phyloP scores from a whole-genome alignment of 2,797 vertebrate species.

The Phrynocephalus guinanensis region DNA sequence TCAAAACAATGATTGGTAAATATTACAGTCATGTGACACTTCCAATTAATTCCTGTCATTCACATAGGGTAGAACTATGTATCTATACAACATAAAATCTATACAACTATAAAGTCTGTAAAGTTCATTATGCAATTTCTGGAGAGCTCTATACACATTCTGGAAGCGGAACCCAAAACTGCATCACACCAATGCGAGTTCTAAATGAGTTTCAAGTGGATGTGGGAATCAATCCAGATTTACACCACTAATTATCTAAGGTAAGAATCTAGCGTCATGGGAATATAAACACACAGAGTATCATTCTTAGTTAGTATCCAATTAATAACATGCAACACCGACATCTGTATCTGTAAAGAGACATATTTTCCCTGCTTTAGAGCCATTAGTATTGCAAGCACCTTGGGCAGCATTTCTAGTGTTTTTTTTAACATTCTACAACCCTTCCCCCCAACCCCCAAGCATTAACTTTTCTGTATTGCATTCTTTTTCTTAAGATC shows the following conservation, averaged over 20 bases:
- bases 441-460: constrained; percentile 46
- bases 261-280: constrained; percentile 12
- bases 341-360: constrained; percentile 48
- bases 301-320: constrained; percentile 27
- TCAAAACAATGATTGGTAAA: constrained; percentile 2
- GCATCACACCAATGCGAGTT: background rate
- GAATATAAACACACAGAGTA: constrained; percentile 24
- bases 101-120: background rate
- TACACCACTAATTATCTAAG: constrained; percentile 31
- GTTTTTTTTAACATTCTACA: constrained; percentile 34
- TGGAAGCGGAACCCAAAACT: background rate
- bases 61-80: background rate
- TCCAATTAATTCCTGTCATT: background rate
- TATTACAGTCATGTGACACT: background rate
- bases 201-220: constrained; percentile 31
- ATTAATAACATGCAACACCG: constrained; percentile 18
- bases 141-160: background rate
- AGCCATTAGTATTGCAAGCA: constrained; percentile 22
- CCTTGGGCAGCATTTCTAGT: constrained; percentile 56
- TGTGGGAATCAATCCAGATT: background rate
- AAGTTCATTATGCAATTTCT: background rate
- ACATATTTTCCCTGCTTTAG: constrained; percentile 23
- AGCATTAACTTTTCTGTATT: constrained; percentile 49
- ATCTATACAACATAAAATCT: background rate
- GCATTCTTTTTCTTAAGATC: background rate